Base-by-base conservation (phyloP, 2,113 vertebrate genomes). In the Hippocampus mohnikei region DNA sequence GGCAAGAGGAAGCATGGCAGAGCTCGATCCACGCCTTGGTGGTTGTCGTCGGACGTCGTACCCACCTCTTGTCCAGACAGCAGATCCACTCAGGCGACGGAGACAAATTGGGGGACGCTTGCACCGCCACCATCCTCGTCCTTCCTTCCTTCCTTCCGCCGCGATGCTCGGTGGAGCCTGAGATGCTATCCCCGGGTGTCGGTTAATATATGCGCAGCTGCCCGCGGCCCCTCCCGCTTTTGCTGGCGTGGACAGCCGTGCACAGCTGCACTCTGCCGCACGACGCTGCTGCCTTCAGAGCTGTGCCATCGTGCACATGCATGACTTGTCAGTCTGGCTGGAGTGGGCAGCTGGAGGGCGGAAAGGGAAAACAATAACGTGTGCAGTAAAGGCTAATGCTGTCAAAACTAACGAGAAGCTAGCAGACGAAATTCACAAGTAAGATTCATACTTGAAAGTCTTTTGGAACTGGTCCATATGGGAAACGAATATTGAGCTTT, bases 1-100 rank as follows among this genome's bases (percentile, higher is more conserved):
- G 73, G 29, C 66, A 6, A 37, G 65, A 71, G 66, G 64, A 41
- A 5, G 20, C 8, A 50, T 40, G 2, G 61, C 50, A 13, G 64
- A 40, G 33, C 59, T 3, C 3, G 29, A 18, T 61, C 18, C 37
- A 20, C 41, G 41, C 40, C n/a, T 4, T 1, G 58, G 27, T 8
- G 27, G 15, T 25, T 27, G 55, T 27, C 52, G 21, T 25, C 5
- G 52, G 75, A 10, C 27, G n/a, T 18, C 58, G 63, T 69, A 81
- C 90, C 72, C 93, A 98, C 96, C 96, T 95, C 91, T 98, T 98
- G 88, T 98, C 96, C 88, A 98, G 90, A 83, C 96, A 98, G 84
- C 95, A 92, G 90, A 98, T 95, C 96, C 96, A 96, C 89, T 98
- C 96, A 73, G 92, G 86, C 55, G 93, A 94, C 63, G 94, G 93